A percentile compares a stretch with the other conserved stretches of the same genome.
Conservation (phyloP, 1,140 invertebrate genomes). For the Brachionus manjavacas region DNA sequence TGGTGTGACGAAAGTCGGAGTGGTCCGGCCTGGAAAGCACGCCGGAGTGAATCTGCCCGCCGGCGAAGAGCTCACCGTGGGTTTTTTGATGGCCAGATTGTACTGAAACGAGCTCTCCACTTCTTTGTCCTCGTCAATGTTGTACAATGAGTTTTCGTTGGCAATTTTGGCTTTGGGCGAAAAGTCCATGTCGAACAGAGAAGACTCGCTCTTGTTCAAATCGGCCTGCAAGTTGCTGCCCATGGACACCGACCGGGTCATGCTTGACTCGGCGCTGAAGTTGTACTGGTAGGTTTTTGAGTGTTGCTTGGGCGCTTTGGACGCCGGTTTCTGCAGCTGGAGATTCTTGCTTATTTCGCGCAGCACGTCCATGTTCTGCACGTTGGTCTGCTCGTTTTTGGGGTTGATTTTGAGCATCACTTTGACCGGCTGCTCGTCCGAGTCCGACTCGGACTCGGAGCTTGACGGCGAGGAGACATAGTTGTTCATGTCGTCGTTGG, state of each 20-base stretch:
- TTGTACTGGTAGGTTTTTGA: slow-evolving; percentile 5
- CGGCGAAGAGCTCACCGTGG: neutral
- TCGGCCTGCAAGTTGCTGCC: neutral
- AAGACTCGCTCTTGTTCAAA: slow-evolving; percentile 1
- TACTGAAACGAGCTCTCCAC: slow-evolving; percentile 39
- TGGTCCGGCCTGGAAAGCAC: slow-evolving; percentile 29
- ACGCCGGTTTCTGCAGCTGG: neutral
- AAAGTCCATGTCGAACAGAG: slow-evolving; percentile 2
- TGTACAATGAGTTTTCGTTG: slow-evolving; percentile 36
- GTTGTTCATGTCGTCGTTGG: slow-evolving; percentile 40
- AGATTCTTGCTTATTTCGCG: slow-evolving; percentile 27
- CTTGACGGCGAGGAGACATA: neutral
- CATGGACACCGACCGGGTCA: slow-evolving; percentile 23
- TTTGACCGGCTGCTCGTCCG: slow-evolving; percentile 20
- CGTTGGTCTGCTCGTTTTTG: neutral
- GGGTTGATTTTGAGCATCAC: slow-evolving; percentile 37
- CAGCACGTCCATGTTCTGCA: neutral
- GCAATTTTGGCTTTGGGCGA: neutral
- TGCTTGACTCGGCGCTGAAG: neutral
- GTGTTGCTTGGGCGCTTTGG: neutral
- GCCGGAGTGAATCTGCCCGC: slow-evolving; percentile 25
- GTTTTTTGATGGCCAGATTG: neutral
- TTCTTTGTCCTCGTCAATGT: slow-evolving; percentile 41
- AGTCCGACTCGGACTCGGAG: slow-evolving; percentile 26
- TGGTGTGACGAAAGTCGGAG: slow-evolving; percentile 14